Conservation (phyloP, 2,113 vertebrate species). For the Hemibates koningsi region DNA sequence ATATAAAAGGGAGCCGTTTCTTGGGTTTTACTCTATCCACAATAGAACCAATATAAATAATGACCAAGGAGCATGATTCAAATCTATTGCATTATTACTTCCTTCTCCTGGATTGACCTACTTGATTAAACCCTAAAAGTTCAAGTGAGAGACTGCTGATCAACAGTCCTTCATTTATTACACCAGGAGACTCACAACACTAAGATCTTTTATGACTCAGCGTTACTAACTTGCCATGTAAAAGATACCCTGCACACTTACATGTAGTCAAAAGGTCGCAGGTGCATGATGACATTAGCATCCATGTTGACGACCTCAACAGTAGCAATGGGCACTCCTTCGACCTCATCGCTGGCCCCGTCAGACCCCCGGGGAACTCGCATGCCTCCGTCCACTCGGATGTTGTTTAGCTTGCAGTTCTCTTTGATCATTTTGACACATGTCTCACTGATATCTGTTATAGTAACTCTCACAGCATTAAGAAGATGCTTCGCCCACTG, state of each 20-base stretch:
- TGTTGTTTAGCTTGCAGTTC: constrained; percentile 91
- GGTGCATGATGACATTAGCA: constrained; percentile 96
- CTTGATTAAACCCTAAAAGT: neutral
- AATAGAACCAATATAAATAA: neutral
- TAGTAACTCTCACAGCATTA: constrained; percentile 84
- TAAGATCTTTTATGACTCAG: neutral
- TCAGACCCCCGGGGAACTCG: constrained; percentile 65
- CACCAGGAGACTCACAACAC: neutral
- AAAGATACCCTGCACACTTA: constrained; percentile 62
- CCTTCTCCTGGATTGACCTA: neutral
- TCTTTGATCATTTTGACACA: constrained; percentile 90
- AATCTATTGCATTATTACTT: neutral
- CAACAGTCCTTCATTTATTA: neutral
- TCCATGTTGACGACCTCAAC: constrained; percentile 94
- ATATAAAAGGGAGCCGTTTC: neutral
- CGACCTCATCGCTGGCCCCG: constrained; percentile 23
- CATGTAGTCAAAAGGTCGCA: constrained; percentile 95
- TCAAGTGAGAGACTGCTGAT: neutral
- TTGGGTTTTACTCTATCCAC: neutral
- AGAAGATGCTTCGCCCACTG: constrained; percentile 96
- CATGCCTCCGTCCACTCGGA: constrained; percentile 71
- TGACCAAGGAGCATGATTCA: neutral
- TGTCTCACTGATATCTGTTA: constrained; percentile 89
- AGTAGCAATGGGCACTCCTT: constrained; percentile 57
- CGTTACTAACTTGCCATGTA: neutral